Evolutionary conservation across 2,888 invertebrate species (phyloP).

Genomic region (Nomada ferruginata): DNA sequence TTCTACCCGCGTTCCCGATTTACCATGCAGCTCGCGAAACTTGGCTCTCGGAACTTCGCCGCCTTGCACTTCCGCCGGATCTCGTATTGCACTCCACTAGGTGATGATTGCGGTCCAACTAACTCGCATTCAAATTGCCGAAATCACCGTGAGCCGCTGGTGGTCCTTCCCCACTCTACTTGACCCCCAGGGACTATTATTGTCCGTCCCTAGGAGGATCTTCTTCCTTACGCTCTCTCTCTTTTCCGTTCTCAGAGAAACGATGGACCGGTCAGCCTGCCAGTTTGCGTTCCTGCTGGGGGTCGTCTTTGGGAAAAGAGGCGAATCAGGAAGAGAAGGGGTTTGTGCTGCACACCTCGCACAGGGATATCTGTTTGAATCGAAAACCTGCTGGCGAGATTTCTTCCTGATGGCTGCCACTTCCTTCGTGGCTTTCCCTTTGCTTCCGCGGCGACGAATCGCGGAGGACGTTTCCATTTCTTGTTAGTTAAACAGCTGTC

Average conservation of each 20-base stretch:
- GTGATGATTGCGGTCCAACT: constrained; percentile 69
- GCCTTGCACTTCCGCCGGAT: constrained; percentile 61
- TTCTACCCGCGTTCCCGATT: not conserved
- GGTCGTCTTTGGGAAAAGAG: constrained; percentile 71
- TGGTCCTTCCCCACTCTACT: constrained; percentile 65
- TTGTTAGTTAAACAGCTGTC: not conserved
- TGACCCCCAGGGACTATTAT: constrained; percentile 63
- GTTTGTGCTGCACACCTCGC: constrained; percentile 48
- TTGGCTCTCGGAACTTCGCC: constrained; percentile 21
- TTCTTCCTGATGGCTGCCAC: constrained; percentile 55
- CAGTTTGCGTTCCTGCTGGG: constrained; percentile 65
- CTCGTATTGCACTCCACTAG: constrained; percentile 68
- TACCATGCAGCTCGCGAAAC: constrained; percentile 6
- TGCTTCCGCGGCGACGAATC: constrained; percentile 6
- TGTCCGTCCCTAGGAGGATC: constrained; percentile 53
- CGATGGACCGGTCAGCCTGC: constrained; percentile 65
- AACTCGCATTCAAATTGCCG: constrained; percentile 59
- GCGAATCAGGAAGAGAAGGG: constrained; percentile 70
- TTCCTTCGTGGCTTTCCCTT: constrained; percentile 2
- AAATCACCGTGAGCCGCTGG: constrained; percentile 66
- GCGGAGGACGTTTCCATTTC: not conserved
- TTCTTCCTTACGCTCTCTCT: constrained; percentile 37
- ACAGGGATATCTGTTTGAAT: constrained; percentile 49
- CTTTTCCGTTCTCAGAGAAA: constrained; percentile 16
- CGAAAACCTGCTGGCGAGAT: constrained; percentile 61